These are phyloP conservation scores for cattle (Bos taurus) DNA, from an alignment of 2,113 vertebrate genomes.

Conservation along the genomic window ARS-UCD2.0 NC_037329.1:124757501-124758000, in stretches of 20 bases:
- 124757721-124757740: constrained; percentile 55
- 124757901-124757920: constrained; percentile 3
- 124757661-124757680: constrained; percentile 60
- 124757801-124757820: constrained; percentile 57
- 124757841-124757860: constrained; percentile 53
- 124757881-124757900: constrained; percentile 54
- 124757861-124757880: constrained; percentile 53
- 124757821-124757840: constrained; percentile 51
- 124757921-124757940: background rate
- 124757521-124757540: constrained; percentile 24
- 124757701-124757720: constrained; percentile 46
- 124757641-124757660: constrained; percentile 22
- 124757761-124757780: constrained; percentile 38
- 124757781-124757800: constrained; percentile 59
- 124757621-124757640: constrained; percentile 21
- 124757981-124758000: constrained; percentile 65
- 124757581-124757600: background rate
- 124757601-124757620: constrained; percentile 17
- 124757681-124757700: constrained; percentile 55
- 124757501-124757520: background rate
- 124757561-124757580: background rate
- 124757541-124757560: background rate
- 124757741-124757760: constrained; percentile 47
- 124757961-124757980: constrained; percentile 68
- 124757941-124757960: constrained; percentile 12